Conservation (phyloP, 1,140 invertebrate species). For the Drosophila ironensis region DNA sequence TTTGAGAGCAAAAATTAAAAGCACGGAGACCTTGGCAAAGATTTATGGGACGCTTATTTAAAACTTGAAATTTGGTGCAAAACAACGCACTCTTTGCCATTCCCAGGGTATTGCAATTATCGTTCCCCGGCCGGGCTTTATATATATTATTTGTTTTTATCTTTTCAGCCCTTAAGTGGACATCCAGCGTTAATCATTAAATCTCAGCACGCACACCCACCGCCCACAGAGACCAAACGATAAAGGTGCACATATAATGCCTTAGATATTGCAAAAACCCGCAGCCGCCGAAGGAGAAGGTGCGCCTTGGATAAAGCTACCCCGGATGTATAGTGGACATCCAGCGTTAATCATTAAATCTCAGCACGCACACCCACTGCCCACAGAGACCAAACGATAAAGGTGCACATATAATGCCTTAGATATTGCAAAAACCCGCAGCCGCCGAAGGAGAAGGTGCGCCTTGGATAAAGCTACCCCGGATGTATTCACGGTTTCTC, state of each 20-base stretch:
- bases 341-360: slow-evolving; percentile 72
- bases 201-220: slow-evolving; percentile 57
- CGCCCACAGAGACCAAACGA: slow-evolving; percentile 44
- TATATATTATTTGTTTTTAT: slow-evolving; percentile 31
- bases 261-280: slow-evolving; percentile 14
- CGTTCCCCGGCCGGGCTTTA: not conserved
- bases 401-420: slow-evolving; percentile 46
- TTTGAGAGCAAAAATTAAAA: no score
- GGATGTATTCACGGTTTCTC: slow-evolving; percentile 6
- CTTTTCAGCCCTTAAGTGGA: slow-evolving; percentile 48
- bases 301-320: slow-evolving; percentile 63
- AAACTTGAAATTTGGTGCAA: no score
- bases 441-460: slow-evolving; percentile 29
- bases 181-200: slow-evolving; percentile 68
- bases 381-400: slow-evolving; percentile 59
- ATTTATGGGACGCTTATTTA: no score
- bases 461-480: slow-evolving; percentile 65
- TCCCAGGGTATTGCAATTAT: slow-evolving; percentile 6
- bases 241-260: slow-evolving; percentile 58
- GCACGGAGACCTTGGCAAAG: no score
- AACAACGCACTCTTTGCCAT: not conserved
- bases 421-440: slow-evolving; percentile 20
- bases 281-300: slow-evolving; percentile 20
- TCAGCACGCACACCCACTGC: slow-evolving; percentile 46
- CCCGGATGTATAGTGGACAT: slow-evolving; percentile 40